phyloP scores from a whole-genome alignment of 2,113 vertebrate genomes.

The Peromyscus polionotus region DNA sequence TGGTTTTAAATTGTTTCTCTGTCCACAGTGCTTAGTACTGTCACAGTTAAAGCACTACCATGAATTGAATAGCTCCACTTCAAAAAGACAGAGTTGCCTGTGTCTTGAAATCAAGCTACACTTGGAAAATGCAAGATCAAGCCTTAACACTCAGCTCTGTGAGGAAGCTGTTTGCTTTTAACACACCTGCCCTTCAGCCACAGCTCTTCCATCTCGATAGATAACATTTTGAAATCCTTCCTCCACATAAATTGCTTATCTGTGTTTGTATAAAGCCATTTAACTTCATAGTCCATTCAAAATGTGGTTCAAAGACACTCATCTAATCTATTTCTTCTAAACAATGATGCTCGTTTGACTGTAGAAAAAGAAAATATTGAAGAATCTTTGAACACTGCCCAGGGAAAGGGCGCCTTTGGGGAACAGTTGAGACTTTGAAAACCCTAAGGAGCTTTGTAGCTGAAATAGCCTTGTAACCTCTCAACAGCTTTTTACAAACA shows the following conservation, averaged over 20 bases:
- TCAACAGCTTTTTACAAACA: slow-evolving; percentile 70
- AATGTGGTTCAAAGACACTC: slow-evolving; percentile 70
- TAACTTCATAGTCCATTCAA: slow-evolving; percentile 62
- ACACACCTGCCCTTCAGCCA: not conserved
- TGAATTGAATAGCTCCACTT: slow-evolving; percentile 19
- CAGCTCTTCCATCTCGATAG: not conserved
- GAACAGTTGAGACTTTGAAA: slow-evolving; percentile 68
- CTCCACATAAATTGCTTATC: slow-evolving; percentile 40
- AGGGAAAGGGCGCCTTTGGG: slow-evolving; percentile 62
- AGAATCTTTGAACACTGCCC: slow-evolving; percentile 75
- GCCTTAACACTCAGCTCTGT: slow-evolving; percentile 26
- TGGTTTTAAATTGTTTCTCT: not conserved
- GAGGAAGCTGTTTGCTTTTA: slow-evolving; percentile 25
- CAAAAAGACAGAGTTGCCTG: not conserved
- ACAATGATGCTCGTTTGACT: slow-evolving; percentile 70
- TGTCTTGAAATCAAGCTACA: not conserved
- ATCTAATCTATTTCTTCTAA: slow-evolving; percentile 67
- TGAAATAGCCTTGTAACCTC: slow-evolving; percentile 40
- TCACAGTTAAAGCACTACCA: not conserved
- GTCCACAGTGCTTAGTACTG: not conserved
- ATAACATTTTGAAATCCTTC: slow-evolving; percentile 30
- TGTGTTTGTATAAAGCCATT: slow-evolving; percentile 47
- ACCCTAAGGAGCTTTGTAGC: slow-evolving; percentile 57
- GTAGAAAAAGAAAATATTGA: slow-evolving; percentile 67
- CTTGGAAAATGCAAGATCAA: slow-evolving; percentile 11